These are phyloP conservation scores for Lithophane ornitopus DNA, from an alignment of 2,888 invertebrate genomes.

Conservation along the genomic window DNA sequence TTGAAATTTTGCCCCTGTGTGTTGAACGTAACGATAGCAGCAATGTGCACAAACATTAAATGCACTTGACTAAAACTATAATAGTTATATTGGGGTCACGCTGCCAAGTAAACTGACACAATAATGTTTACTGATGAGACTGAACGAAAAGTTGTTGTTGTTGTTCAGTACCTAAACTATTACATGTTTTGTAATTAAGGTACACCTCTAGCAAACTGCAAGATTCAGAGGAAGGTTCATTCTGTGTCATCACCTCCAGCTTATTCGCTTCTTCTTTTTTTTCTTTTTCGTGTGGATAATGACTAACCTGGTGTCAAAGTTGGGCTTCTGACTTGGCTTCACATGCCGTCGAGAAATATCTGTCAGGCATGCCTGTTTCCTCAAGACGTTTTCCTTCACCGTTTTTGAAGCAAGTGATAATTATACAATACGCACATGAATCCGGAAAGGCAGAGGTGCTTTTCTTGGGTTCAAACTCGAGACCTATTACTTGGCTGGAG, in stretches of 20 bases:
- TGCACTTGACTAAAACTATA: constrained; percentile 36
- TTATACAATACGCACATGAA: too few relatives aligned
- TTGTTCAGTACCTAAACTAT: neutral
- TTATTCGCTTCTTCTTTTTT: too few relatives aligned
- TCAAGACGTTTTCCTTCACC: too few relatives aligned
- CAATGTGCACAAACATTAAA: constrained; percentile 38
- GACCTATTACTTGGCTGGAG: too few relatives aligned
- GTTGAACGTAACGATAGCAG: constrained; percentile 32
- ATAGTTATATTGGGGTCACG: constrained; percentile 36
- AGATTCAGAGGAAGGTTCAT: neutral
- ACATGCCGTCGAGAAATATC: too few relatives aligned
- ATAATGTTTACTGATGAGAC: constrained; percentile 29
- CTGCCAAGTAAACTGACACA: constrained; percentile 30
- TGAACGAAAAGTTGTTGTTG: neutral
- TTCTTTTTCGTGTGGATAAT: too few relatives aligned
- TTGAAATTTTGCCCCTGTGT: constrained; percentile 46
- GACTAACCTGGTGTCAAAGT: too few relatives aligned
- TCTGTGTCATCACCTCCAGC: neutral
- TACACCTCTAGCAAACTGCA: neutral
- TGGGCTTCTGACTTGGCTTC: too few relatives aligned
- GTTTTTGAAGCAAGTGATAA: too few relatives aligned
- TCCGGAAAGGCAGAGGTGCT: too few relatives aligned
- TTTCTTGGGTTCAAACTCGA: too few relatives aligned
- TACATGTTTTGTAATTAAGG: neutral
- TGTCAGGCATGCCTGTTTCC: too few relatives aligned